Base-by-base conservation (phyloP, 2,113 vertebrate genomes). In the Cettia cetti region DNA sequence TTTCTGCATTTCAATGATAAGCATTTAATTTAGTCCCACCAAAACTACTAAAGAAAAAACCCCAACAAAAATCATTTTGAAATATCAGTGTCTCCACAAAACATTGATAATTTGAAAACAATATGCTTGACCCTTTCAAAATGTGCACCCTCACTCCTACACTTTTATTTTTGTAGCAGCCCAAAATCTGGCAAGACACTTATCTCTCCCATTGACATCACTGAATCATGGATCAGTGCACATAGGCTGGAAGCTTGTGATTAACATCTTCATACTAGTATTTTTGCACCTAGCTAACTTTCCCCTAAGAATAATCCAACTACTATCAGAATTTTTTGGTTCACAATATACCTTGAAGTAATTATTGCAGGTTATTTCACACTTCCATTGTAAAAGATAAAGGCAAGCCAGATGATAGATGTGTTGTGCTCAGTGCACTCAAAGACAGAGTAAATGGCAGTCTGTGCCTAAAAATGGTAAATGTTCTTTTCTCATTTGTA, bases 151-250 rank as follows among this genome's bases (percentile, higher is more conserved):
- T 90, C 88, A 81, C 60, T 94, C 88, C 70, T 85, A 54, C 44
- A 1, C 71, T 88, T 95, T 85, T 93, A 90, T 94, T 97, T 96
- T 91, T 95, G 65, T 72, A 89, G 71, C 79, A 86, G 68, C 63
- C 63, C 66, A 52, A 82, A 94, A 93, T 97, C 66, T 86, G 85
- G 54, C 82, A 85, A 87, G 87, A 50, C 39, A 8, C 60, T 82
- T 77, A 60, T 79, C 63, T 88, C 59, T 94, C 44, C 45, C 39
- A 49, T 26, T 96, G 90, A 83, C 93, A 88, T 93, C 79, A 90
- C 60, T 86, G 90, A 82, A 83, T 74, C 71, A 54, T 47, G 64
- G 87, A 79, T 86, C 64, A 83, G 79, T 21, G 60, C 82, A 86
- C 82, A 86, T 31, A 71, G 47, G 37, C 71, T 94, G 86, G 59